These are phyloP conservation scores for Thaumatotibia leucotreta DNA, from an alignment of 1,140 invertebrate genomes.

Conservation along the genomic window DNA sequence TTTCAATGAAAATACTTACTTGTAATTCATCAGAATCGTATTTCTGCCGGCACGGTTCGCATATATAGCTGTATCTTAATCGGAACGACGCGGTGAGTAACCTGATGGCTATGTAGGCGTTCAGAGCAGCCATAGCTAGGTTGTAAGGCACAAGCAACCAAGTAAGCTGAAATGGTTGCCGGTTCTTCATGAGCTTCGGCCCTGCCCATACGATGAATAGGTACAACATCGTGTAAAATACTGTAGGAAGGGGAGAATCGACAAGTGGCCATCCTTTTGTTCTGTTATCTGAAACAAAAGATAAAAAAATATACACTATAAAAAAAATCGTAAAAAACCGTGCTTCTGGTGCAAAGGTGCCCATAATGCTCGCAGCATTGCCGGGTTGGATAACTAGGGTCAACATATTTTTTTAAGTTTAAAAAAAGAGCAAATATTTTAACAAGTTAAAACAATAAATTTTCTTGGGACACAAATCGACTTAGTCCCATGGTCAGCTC, in stretches of 20 bases:
- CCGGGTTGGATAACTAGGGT: no score
- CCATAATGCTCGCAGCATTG: no score
- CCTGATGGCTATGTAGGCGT: constrained; percentile 90
- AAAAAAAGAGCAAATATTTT: no score
- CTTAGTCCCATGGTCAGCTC: no score
- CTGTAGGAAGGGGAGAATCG: constrained; percentile 87
- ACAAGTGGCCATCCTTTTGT: constrained; percentile 93
- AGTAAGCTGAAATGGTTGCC: constrained; percentile 87
- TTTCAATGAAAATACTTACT: constrained; percentile 39
- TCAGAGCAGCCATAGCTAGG: constrained; percentile 88
- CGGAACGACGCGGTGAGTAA: constrained; percentile 84
- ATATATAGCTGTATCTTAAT: constrained; percentile 91
- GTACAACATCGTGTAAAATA: constrained; percentile 86
- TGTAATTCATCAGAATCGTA: constrained; percentile 90
- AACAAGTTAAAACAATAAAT: no score
- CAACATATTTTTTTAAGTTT: no score
- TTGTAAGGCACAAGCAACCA: constrained; percentile 91
- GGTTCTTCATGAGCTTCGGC: constrained; percentile 89
- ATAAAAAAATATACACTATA: neutral
- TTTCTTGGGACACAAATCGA: no score
- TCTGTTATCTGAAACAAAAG: constrained; percentile 81
- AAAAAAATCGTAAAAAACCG: neutral
- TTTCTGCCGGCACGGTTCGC: constrained; percentile 90
- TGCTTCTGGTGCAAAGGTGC: no score
- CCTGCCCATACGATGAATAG: constrained; percentile 88